phyloP scores from a whole-genome alignment of 2,113 vertebrate species.

The Ceratotherium simum region DNA sequence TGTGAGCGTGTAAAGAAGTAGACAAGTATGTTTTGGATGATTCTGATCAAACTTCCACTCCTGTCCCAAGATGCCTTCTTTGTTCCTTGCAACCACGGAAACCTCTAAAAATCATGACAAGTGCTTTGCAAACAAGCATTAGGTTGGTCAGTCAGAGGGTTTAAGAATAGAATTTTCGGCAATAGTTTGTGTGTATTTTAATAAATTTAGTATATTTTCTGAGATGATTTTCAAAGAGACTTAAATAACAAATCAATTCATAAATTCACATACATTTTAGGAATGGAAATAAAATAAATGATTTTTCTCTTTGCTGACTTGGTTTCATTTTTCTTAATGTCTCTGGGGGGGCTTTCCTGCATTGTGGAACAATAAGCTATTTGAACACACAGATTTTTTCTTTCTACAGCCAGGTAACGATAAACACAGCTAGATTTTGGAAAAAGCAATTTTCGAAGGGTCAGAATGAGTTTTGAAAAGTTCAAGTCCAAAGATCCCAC shows the following conservation, averaged over 20 bases:
- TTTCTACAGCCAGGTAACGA: background rate
- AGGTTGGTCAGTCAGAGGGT: background rate
- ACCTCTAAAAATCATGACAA: background rate
- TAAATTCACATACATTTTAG: slow-evolving; percentile 35
- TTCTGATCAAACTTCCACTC: slow-evolving; percentile 1
- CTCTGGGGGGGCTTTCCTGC: background rate
- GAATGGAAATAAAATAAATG: slow-evolving; percentile 60
- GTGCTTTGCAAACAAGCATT: background rate
- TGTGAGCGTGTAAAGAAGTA: background rate
- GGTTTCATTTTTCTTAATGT: slow-evolving; percentile 52
- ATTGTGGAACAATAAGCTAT: background rate
- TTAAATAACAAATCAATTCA: slow-evolving; percentile 38
- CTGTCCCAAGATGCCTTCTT: slow-evolving; percentile 12
- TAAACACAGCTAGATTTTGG: background rate
- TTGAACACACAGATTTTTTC: background rate
- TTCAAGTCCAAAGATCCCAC: background rate
- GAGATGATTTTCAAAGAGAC: slow-evolving; percentile 30
- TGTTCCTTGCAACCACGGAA: background rate
- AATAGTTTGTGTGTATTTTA: slow-evolving; percentile 5
- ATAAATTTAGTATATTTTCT: slow-evolving; percentile 50
- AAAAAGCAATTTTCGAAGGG: background rate
- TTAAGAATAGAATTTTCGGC: background rate
- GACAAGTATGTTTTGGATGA: background rate
- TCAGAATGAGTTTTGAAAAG: background rate
- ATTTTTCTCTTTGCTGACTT: background rate